phyloP scores from a whole-genome alignment of 1,140 invertebrate species.

The Pseudomyrmex sp. region DNA sequence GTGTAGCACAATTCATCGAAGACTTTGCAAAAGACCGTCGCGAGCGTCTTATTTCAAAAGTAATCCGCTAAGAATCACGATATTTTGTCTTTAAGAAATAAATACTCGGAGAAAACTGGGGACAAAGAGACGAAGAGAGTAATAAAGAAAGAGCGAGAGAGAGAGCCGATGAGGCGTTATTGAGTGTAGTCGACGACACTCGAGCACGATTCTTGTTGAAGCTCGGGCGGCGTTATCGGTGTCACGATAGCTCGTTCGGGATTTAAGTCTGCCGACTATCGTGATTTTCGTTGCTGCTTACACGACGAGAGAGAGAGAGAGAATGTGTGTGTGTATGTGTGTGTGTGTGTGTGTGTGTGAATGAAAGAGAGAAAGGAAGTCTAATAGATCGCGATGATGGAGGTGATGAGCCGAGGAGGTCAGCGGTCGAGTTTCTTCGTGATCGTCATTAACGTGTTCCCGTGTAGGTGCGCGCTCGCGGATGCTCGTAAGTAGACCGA shows the following conservation, averaged over 20 bases:
- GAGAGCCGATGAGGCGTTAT: slow-evolving; percentile 3
- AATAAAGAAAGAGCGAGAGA: slow-evolving; percentile 14
- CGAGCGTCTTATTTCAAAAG: background rate
- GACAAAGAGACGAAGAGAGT: too few relatives aligned
- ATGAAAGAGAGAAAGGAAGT: background rate
- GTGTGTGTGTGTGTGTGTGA: background rate
- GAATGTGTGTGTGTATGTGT: too few relatives aligned
- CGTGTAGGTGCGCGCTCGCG: background rate
- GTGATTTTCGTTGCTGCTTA: slow-evolving; percentile 38
- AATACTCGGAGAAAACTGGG: background rate
- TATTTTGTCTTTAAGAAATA: slow-evolving; percentile 19
- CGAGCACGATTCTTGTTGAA: slow-evolving; percentile 32
- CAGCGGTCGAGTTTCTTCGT: slow-evolving; percentile 14
- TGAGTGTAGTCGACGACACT: slow-evolving; percentile 50
- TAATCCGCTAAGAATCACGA: slow-evolving; percentile 35
- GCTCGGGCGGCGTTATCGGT: slow-evolving; percentile 12
- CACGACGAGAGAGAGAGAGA: background rate
- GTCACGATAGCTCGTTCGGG: slow-evolving; percentile 49
- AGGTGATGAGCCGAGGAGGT: background rate
- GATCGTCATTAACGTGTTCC: background rate
- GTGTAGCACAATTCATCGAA: background rate
- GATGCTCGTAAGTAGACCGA: background rate
- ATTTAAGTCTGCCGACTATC: slow-evolving; percentile 60
- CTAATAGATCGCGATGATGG: slow-evolving; percentile 29
- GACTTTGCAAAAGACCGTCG: background rate